Conservation (phyloP, 2,113 vertebrate genomes). For the Dasyornis broadbenti region DNA sequence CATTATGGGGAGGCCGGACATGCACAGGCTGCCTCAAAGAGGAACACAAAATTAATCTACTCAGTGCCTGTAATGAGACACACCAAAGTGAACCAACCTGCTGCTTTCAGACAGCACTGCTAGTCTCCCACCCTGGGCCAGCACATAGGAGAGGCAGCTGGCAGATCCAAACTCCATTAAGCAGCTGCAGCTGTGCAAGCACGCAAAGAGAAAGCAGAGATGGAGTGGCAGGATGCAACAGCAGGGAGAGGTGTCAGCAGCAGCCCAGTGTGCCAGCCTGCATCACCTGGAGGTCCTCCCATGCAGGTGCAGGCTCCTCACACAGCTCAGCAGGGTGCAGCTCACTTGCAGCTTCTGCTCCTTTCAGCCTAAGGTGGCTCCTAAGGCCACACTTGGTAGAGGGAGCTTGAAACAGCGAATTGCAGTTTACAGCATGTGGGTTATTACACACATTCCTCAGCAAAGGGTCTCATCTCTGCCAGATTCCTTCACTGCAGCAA, state of each 20-base stretch:
- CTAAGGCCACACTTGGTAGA: not conserved
- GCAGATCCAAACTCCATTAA: not conserved
- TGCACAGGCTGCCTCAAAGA: not conserved
- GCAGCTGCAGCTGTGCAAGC: not conserved
- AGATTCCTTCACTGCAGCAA: not conserved
- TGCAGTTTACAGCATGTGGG: not conserved
- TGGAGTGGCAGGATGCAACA: not conserved
- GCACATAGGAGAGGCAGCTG: not conserved
- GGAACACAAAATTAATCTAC: not conserved
- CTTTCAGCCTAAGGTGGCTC: not conserved
- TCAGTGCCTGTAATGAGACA: not conserved
- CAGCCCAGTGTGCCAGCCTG: not conserved
- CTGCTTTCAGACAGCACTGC: not conserved
- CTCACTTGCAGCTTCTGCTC: not conserved
- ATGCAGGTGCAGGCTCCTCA: rapidly evolving
- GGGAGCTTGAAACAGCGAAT: not conserved
- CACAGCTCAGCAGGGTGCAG: not conserved
- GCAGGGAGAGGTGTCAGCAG: not conserved
- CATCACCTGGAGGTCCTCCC: not conserved
- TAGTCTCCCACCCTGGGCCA: not conserved
- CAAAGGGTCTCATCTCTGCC: not conserved
- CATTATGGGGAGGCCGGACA: not conserved
- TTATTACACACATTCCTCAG: not conserved
- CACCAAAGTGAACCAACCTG: not conserved
- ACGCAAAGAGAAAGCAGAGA: not conserved